Conservation (phyloP, 2,113 vertebrate species). For the Forbesichthys agassizii region DNA sequence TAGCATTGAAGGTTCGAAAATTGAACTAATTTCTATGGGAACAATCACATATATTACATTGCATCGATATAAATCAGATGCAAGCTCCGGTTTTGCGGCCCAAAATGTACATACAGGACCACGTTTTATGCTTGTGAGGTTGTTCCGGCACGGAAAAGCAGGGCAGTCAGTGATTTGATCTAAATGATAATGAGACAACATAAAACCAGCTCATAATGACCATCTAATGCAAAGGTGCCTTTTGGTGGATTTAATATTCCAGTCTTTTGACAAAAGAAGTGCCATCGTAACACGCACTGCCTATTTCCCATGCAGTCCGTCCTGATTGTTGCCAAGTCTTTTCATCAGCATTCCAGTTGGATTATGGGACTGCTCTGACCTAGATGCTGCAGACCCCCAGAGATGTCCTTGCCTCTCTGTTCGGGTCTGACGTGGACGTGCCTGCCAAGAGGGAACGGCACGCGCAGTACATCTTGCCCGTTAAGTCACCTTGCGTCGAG, state of each 20-base stretch:
- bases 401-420: constrained; percentile 35
- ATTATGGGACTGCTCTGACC: constrained; percentile 69
- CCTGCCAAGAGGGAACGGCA: constrained; percentile 27
- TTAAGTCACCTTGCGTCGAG: constrained; percentile 45
- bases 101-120: too few species aligned
- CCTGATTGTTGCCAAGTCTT: constrained; percentile 33
- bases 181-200: constrained; percentile 7
- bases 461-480: constrained; percentile 45
- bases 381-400: constrained; percentile 70
- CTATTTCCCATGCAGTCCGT: constrained; percentile 37
- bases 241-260: constrained; percentile 45
- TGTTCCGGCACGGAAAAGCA: too few species aligned
- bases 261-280: constrained; percentile 19
- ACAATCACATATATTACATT: too few species aligned
- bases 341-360: constrained; percentile 30
- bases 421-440: constrained; percentile 27
- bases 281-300: constrained; percentile 26
- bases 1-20: too few species aligned
- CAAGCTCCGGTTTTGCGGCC: too few species aligned
- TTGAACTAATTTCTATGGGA: too few species aligned
- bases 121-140: too few species aligned
- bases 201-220: not conserved
- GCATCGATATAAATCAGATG: too few species aligned
- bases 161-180: too few species aligned
- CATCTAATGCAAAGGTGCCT: constrained; percentile 67